phyloP scores from a whole-genome alignment of 1,140 invertebrate genomes.

The Melipona quadrifasciata region DNA sequence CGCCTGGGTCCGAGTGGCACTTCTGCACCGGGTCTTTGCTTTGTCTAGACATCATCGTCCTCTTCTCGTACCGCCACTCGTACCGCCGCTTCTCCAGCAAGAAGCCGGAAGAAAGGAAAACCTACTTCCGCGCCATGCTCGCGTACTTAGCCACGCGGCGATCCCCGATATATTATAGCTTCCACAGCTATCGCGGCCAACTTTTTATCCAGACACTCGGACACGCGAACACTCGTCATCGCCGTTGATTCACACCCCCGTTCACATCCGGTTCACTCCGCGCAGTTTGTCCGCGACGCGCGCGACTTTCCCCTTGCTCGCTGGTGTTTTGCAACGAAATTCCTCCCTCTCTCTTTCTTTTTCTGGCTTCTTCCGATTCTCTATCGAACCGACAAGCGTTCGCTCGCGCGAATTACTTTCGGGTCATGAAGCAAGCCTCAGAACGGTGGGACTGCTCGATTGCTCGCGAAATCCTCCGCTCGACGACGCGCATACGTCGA shows the following conservation, averaged over 20 bases:
- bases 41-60: conserved; percentile 77
- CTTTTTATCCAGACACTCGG: neutral
- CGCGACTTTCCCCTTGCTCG: conserved; percentile 12
- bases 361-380: neutral
- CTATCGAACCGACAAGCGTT: neutral
- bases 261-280: neutral
- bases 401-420: neutral
- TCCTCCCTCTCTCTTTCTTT: too few species aligned
- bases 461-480: neutral
- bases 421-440: neutral
- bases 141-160: conserved; percentile 14
- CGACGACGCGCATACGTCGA: neutral
- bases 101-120: conserved; percentile 29
- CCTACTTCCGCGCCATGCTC: conserved; percentile 47
- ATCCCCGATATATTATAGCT: neutral
- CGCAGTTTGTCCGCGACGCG: neutral
- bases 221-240: conserved; percentile 12
- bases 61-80: conserved; percentile 18
- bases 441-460: too few species aligned
- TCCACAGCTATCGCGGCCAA: neutral
- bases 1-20: conserved; percentile 83
- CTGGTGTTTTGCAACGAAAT: too few species aligned
- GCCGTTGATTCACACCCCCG: conserved; percentile 7
- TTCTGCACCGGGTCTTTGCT: conserved; percentile 85
- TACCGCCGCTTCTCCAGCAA: conserved; percentile 15